These are phyloP conservation scores for Drosophila merina DNA, from an alignment of 2,888 invertebrate genomes.

Conservation along the genomic window DNA sequence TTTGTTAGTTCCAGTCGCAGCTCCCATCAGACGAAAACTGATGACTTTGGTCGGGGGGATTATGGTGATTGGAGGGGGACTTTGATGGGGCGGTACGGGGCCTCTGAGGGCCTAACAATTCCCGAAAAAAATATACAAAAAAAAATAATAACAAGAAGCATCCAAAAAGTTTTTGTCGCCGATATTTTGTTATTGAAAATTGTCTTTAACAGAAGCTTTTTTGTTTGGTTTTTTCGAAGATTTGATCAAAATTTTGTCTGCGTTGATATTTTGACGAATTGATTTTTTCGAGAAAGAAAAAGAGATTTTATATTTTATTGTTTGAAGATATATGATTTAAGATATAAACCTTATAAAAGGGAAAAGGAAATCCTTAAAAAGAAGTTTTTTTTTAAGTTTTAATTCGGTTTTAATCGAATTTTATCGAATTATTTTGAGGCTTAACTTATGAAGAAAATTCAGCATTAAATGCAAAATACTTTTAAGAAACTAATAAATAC, in stretches of 20 bases:
- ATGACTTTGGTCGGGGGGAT: slow-evolving; percentile 7
- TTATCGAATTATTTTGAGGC: too few relatives aligned
- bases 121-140: background rate
- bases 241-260: background rate
- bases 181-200: slow-evolving; percentile 1
- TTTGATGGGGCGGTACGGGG: background rate
- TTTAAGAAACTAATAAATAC: too few relatives aligned
- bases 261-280: background rate
- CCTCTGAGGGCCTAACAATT: background rate
- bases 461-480: too few relatives aligned
- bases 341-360: too few relatives aligned
- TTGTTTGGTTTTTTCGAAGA: background rate
- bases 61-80: slow-evolving; percentile 3
- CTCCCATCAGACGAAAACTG: slow-evolving; percentile 16
- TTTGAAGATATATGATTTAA: too few relatives aligned
- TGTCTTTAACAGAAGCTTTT: slow-evolving; percentile 1
- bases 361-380: too few relatives aligned
- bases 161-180: slow-evolving; percentile 2
- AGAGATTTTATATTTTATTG: too few relatives aligned
- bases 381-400: too few relatives aligned
- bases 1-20: slow-evolving; percentile 56
- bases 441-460: too few relatives aligned
- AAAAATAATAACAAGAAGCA: slow-evolving; percentile 7
- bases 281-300: background rate
- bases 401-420: too few relatives aligned